phyloP scores from a whole-genome alignment of 2,797 vertebrate genomes.

The Pseudomugil tenellus region DNA sequence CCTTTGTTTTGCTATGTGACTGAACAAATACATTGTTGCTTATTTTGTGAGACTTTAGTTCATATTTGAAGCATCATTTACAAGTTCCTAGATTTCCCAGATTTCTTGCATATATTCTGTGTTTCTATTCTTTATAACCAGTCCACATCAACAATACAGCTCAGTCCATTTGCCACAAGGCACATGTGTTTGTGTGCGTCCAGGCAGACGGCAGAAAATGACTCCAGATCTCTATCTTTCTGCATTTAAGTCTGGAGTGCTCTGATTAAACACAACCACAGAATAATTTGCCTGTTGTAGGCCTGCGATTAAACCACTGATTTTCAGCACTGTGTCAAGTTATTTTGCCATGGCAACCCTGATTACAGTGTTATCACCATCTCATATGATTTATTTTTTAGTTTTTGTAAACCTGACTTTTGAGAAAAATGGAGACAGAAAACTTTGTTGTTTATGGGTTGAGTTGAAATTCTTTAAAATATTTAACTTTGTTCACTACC shows the following conservation, averaged over 20 bases:
- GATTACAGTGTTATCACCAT: constrained; percentile 70
- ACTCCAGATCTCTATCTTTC: constrained; percentile 80
- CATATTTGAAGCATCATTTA: constrained; percentile 43
- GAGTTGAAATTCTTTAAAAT: background rate
- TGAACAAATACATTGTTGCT: constrained; percentile 10
- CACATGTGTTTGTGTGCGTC: constrained; percentile 80
- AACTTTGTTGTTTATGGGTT: constrained; percentile 4
- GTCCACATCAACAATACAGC: constrained; percentile 46
- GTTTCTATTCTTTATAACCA: constrained; percentile 37
- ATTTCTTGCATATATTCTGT: constrained; percentile 40
- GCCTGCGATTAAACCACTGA: constrained; percentile 70
- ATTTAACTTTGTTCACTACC: constrained; percentile 5
- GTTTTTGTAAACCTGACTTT: constrained; percentile 8
- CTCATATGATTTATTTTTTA: constrained; percentile 26
- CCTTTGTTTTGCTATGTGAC: constrained; percentile 13
- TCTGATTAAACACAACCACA: constrained; percentile 80
- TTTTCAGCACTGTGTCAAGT: constrained; percentile 73
- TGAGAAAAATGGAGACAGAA: constrained; percentile 6
- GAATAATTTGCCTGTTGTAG: constrained; percentile 76
- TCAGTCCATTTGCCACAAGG: constrained; percentile 70
- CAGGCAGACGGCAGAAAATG: constrained; percentile 83
- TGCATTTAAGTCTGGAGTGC: constrained; percentile 76
- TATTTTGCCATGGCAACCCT: constrained; percentile 73
- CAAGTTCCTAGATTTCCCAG: constrained; percentile 26
- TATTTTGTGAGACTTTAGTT: constrained; percentile 10